A percentile compares a stretch with the other conserved stretches of the same genome.
phyloP scores from a whole-genome alignment of 2,113 vertebrate species.

The Trachemys scripta region DNA sequence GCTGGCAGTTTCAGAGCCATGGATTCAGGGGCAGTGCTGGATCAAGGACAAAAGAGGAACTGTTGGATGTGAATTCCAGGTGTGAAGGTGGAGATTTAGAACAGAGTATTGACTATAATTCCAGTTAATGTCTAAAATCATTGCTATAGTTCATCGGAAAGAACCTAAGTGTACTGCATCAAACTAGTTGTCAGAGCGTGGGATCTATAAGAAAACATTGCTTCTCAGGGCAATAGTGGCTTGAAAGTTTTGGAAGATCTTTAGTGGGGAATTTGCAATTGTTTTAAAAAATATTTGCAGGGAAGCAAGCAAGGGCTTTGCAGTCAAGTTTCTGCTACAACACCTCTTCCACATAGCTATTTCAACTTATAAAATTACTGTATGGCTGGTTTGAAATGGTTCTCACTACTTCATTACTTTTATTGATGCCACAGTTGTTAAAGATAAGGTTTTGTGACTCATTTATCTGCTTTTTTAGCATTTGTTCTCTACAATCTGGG shows the following conservation, averaged over 20 bases:
- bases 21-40: background rate
- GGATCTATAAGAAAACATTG: background rate
- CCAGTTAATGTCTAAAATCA: background rate
- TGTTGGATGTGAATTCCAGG: background rate
- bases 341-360: background rate
- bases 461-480: background rate
- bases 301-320: background rate
- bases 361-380: constrained; percentile 1
- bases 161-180: background rate
- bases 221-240: background rate
- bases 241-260: background rate
- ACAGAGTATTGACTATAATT: background rate
- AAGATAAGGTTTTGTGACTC: background rate
- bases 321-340: constrained; percentile 12
- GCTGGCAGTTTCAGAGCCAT: background rate
- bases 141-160: background rate
- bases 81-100: constrained; percentile 9
- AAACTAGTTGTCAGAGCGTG: background rate
- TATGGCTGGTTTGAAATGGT: background rate
- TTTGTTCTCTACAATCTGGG: background rate
- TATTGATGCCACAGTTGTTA: background rate
- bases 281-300: background rate
- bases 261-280: background rate
- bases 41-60: background rate
- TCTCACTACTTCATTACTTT: background rate